Evolutionary conservation across 2,113 vertebrate species (phyloP).

Genomic region (Bombycilla garrulus): DNA sequence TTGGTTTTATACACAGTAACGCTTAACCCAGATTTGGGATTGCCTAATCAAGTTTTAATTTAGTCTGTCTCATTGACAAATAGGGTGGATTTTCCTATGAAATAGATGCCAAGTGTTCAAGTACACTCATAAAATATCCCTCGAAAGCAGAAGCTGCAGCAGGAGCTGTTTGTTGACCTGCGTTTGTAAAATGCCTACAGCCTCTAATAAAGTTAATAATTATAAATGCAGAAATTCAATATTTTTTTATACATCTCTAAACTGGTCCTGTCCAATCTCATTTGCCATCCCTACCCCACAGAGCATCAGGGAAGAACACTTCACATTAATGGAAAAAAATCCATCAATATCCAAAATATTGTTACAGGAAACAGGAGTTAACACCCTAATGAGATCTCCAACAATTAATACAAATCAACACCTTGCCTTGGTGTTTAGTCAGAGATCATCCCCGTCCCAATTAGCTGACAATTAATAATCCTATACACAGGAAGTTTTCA

Average conservation of each 20-base stretch:
- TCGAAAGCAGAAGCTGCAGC: not conserved
- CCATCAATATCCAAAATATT: not conserved
- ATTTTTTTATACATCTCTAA: not conserved
- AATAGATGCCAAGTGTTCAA: not conserved
- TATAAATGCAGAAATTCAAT: not conserved
- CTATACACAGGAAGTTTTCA: not conserved
- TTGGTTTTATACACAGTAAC: not conserved
- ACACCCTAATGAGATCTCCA: not conserved
- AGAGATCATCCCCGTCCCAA: not conserved
- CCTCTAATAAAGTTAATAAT: not conserved
- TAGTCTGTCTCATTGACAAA: not conserved
- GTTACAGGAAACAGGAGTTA: not conserved
- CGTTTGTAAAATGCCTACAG: not conserved
- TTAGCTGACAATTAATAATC: not conserved
- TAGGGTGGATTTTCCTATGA: not conserved
- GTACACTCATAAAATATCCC: not conserved
- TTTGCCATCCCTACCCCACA: not conserved
- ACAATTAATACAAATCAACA: not conserved
- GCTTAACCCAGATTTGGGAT: not conserved
- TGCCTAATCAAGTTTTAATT: conserved; percentile 22
- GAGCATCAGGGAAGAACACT: not conserved
- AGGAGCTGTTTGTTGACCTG: not conserved
- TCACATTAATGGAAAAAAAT: not conserved
- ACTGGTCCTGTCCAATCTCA: not conserved
- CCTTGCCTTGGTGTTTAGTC: not conserved